Percentiles rank a stretch among this genome's conserved stretches.
Conservation (phyloP, 2,888 invertebrate species). For the Dendrolimus houi region DNA sequence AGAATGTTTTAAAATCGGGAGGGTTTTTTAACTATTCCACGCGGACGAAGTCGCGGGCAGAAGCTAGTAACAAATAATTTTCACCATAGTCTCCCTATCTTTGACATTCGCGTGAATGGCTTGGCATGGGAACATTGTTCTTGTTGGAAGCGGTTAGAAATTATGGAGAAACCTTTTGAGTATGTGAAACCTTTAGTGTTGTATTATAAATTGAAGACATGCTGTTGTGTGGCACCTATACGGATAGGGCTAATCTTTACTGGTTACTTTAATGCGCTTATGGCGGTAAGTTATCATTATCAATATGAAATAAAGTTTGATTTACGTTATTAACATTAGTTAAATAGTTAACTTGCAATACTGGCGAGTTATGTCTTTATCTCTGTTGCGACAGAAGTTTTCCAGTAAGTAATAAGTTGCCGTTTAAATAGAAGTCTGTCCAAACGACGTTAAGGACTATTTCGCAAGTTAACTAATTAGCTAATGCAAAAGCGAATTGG, state of each 20-base stretch:
- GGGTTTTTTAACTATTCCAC: no score
- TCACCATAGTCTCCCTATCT: conserved; percentile 3
- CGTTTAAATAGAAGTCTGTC: no score
- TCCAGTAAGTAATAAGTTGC: no score
- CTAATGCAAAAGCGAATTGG: no score
- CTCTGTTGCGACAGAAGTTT: no score
- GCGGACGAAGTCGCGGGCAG: no score
- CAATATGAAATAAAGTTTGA: background rate
- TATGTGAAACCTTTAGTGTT: conserved; percentile 30
- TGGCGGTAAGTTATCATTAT: conserved; percentile 34
- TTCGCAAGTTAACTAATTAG: no score
- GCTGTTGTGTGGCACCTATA: conserved; percentile 46
- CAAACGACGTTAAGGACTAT: no score
- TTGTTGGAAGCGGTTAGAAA: conserved; percentile 3
- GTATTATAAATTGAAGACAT: conserved; percentile 39
- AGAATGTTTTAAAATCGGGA: no score
- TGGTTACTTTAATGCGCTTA: conserved; percentile 38
- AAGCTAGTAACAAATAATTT: conserved; percentile 22
- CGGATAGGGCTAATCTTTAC: conserved; percentile 37
- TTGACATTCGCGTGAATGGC: conserved; percentile 14
- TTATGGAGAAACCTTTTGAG: conserved; percentile 36
- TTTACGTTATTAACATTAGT: no score
- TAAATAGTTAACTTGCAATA: no score
- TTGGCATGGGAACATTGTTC: conserved; percentile 5
- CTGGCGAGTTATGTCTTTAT: no score